phyloP scores from a whole-genome alignment of 2,113 vertebrate genomes.

The Nansenia antarctica region DNA sequence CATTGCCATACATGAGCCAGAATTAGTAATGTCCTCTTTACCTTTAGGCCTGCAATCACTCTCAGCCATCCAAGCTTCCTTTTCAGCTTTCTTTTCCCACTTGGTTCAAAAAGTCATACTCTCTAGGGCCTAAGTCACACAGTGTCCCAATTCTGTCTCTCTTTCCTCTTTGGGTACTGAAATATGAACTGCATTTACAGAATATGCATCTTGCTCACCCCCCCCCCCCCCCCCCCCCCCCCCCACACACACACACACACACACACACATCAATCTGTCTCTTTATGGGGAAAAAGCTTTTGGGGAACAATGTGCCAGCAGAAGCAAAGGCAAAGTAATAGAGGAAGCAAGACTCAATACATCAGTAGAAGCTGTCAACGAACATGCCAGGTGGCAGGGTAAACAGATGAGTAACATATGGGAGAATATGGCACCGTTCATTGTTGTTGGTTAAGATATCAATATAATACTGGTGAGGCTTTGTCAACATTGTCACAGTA shows the following conservation, averaged over 20 bases:
- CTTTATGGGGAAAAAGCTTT: slow-evolving; percentile 11
- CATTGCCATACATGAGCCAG: not conserved
- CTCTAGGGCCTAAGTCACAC: slow-evolving; percentile 9
- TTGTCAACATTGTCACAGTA: not conserved
- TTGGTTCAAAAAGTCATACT: slow-evolving; percentile 29
- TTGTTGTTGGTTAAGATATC: not conserved
- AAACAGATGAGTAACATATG: not conserved
- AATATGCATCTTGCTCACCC: slow-evolving; percentile 6
- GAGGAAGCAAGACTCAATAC: not conserved
- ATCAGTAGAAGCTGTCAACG: slow-evolving; percentile 2
- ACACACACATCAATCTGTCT: slow-evolving; percentile 18
- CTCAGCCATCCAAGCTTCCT: not conserved
- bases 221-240: slow-evolving; percentile 4
- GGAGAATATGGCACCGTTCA: not conserved
- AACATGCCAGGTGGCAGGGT: not conserved
- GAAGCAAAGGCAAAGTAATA: slow-evolving; percentile 1
- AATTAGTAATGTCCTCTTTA: slow-evolving; percentile 29
- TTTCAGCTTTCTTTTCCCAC: slow-evolving; percentile 11
- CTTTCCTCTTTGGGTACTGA: slow-evolving; percentile 24
- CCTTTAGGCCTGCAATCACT: slow-evolving; percentile 18
- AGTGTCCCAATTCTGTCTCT: slow-evolving; percentile 45
- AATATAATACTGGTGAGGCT: not conserved
- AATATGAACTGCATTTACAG: slow-evolving; percentile 37
- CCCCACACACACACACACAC: slow-evolving; percentile 5
- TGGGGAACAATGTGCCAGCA: not conserved